phyloP scores from a whole-genome alignment of 2,113 vertebrate genomes.

The Hiodon tergisus region DNA sequence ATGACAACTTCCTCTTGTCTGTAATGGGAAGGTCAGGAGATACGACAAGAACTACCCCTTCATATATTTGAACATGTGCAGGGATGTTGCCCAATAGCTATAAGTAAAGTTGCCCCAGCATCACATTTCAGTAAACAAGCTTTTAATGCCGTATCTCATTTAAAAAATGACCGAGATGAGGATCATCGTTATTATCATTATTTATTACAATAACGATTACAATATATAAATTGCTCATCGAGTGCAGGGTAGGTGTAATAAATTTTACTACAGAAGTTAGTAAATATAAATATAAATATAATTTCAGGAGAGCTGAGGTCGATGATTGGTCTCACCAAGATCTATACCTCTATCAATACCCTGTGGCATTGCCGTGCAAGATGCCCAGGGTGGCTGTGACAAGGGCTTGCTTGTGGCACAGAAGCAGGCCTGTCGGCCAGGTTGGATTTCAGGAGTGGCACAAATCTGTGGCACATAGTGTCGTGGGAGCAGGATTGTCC shows the following conservation, averaged over 20 bases:
- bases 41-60: no score
- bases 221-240: no score
- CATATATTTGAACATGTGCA: no score
- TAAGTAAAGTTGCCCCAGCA: neutral
- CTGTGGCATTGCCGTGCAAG: neutral
- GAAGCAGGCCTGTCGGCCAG: slow-evolving; percentile 5
- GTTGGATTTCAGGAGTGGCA: slow-evolving; percentile 15
- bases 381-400: no score
- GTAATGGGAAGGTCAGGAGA: neutral
- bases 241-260: no score
- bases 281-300: no score
- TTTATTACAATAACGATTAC: neutral
- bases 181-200: neutral
- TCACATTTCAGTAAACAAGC: neutral
- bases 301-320: neutral
- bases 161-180: neutral
- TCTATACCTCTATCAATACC: neutral
- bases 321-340: neutral
- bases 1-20: neutral
- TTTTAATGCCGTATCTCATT: slow-evolving; percentile 3
- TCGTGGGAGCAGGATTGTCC: slow-evolving; percentile 41
- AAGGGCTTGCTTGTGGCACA: neutral
- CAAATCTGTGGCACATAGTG: slow-evolving; percentile 7
- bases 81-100: no score
- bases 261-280: no score